These are phyloP conservation scores for Gymnoscelis rufifasciata DNA, from an alignment of 2,888 invertebrate species.

Conservation along the genomic window DNA sequence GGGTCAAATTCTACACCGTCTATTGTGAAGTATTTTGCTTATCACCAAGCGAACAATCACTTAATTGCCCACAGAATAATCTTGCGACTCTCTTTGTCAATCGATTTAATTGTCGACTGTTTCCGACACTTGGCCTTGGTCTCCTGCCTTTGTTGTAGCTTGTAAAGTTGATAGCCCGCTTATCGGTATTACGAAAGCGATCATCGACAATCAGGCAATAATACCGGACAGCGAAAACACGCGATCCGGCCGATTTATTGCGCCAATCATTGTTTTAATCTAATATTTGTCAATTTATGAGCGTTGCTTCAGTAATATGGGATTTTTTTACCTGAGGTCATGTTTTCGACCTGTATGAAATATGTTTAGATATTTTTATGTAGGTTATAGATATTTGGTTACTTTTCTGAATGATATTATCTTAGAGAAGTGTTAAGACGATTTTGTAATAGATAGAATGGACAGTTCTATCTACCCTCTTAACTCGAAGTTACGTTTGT, in stretches of 20 bases:
- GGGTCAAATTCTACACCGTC: too few species aligned
- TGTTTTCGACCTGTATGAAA: too few species aligned
- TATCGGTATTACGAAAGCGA: constrained; percentile 49
- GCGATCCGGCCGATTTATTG: constrained; percentile 21
- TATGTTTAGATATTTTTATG: too few species aligned
- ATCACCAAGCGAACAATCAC: constrained; percentile 7
- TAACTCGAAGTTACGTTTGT: too few species aligned
- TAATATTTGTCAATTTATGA: neutral
- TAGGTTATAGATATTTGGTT: too few species aligned
- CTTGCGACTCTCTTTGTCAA: constrained; percentile 25
- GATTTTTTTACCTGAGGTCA: neutral
- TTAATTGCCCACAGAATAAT: constrained; percentile 15
- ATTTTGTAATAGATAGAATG: too few species aligned
- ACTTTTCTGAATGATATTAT: too few species aligned
- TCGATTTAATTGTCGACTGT: constrained; percentile 26
- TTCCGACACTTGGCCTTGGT: constrained; percentile 37
- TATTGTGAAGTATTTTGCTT: neutral
- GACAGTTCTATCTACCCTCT: too few species aligned
- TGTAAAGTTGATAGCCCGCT: constrained; percentile 39
- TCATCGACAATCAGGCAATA: constrained; percentile 44
- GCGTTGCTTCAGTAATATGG: too few species aligned
- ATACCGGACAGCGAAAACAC: constrained; percentile 30
- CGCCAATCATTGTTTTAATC: constrained; percentile 21
- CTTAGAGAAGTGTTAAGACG: too few species aligned
- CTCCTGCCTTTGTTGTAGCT: constrained; percentile 40